Conservation (phyloP, 2,797 vertebrate genomes). For the Phyllotis vaccarum region DNA sequence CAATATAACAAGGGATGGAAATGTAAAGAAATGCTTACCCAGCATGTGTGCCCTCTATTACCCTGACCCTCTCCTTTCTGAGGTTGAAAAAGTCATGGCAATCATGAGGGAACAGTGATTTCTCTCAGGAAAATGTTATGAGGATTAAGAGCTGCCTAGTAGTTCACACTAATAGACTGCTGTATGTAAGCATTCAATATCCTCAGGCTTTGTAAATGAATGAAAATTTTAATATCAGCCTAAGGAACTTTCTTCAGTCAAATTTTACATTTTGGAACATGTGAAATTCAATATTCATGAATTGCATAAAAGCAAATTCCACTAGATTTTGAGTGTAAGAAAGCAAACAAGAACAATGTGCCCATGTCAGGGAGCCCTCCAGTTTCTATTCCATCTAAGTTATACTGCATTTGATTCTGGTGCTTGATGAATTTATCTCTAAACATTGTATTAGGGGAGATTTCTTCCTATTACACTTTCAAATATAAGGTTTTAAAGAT, state of each 20-base stretch:
- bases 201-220: conserved; percentile 72
- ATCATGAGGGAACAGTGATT: conserved; percentile 63
- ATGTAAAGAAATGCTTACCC: conserved; percentile 72
- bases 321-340: conserved; percentile 56
- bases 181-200: conserved; percentile 62
- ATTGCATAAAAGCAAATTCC: conserved; percentile 62
- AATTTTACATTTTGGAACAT: conserved; percentile 69
- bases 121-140: conserved; percentile 68
- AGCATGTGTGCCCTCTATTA: conserved; percentile 36
- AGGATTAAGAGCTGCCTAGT: conserved; percentile 64
- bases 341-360: conserved; percentile 44
- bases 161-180: conserved; percentile 48
- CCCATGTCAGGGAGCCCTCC: conserved; percentile 32
- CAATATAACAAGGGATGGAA: conserved; percentile 69
- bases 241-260: conserved; percentile 69
- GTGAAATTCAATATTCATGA: conserved; percentile 68
- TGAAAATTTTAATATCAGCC: conserved; percentile 68
- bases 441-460: conserved; percentile 16
- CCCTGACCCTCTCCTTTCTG: conserved; percentile 31
- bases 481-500: conserved; percentile 47
- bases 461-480: background rate
- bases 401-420: conserved; percentile 44
- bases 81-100: conserved; percentile 54
- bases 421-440: conserved; percentile 28
- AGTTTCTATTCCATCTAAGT: conserved; percentile 62